Evolutionary conservation across 1,140 invertebrate genomes (phyloP).

Genomic region (Tetranychus cinnabarinus): DNA sequence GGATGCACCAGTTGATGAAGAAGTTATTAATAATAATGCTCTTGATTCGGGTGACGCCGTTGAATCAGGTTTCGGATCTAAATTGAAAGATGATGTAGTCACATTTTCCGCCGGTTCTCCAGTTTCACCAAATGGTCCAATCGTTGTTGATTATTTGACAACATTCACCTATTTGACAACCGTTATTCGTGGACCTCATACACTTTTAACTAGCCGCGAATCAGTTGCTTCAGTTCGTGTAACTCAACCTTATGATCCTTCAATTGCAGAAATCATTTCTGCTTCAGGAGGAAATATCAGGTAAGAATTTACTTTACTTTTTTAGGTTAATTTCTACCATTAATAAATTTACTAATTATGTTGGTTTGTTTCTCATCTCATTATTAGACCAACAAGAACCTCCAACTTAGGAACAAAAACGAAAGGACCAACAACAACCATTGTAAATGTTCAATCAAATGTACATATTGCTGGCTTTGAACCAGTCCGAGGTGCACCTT

Average conservation of each 20-base stretch:
- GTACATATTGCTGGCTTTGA: slow-evolving; percentile 3
- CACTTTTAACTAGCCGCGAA: slow-evolving; percentile 5
- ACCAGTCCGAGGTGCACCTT: not conserved
- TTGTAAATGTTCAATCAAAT: slow-evolving; percentile 6
- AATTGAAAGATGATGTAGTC: not conserved
- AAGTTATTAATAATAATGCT: not conserved
- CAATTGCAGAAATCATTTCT: slow-evolving; percentile 3
- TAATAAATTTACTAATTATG: not conserved
- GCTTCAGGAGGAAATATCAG: not conserved
- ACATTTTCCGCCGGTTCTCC: not conserved
- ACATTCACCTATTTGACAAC: slow-evolving; percentile 13
- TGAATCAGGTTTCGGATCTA: not conserved
- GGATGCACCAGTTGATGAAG: not conserved
- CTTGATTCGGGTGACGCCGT: not conserved
- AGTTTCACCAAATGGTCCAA: not conserved
- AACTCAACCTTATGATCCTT: slow-evolving; percentile 7
- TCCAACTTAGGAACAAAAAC: slow-evolving; percentile 7
- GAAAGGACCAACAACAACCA: slow-evolving; percentile 9
- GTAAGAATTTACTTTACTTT: no score
- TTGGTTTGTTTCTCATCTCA: not conserved
- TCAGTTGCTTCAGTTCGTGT: not conserved
- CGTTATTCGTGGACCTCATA: slow-evolving; percentile 10
- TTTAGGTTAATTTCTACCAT: no score
- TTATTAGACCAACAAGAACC: slow-evolving; percentile 1
- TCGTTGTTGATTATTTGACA: slow-evolving; percentile 9